These are phyloP conservation scores for Chaetodon trifascialis DNA, from an alignment of 2,113 vertebrate genomes.

Conservation along the genomic window DNA sequence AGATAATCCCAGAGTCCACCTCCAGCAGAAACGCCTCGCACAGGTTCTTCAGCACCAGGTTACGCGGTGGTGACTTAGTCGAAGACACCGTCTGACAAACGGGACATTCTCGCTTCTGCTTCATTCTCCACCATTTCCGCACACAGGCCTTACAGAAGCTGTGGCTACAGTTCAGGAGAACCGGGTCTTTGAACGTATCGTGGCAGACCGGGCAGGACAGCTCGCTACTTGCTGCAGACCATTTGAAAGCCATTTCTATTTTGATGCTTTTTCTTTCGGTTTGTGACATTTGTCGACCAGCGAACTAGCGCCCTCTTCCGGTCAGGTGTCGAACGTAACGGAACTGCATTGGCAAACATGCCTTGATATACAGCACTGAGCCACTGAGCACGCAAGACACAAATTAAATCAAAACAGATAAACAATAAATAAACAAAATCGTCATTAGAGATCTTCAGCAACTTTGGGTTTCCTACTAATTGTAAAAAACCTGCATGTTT, in stretches of 20 bases:
- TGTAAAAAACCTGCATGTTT: too few species aligned
- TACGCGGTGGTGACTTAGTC: rapidly evolving
- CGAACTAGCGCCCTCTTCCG: not conserved
- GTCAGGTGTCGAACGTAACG: too few species aligned
- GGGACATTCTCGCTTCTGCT: rapidly evolving
- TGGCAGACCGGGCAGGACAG: constrained; percentile 24
- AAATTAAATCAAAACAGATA: too few species aligned
- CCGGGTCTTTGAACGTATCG: not conserved
- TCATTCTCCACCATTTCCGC: not conserved
- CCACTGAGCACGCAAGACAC: too few species aligned
- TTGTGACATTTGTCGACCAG: not conserved
- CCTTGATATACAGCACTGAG: too few species aligned
- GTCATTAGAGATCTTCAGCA: too few species aligned
- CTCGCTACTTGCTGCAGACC: not conserved
- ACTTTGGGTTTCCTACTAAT: too few species aligned
- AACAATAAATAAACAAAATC: too few species aligned
- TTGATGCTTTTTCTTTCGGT: not conserved
- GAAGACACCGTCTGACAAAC: not conserved
- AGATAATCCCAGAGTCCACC: not conserved
- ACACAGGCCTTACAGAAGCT: constrained; percentile 12
- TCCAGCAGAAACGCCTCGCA: not conserved
- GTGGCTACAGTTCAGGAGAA: constrained; percentile 15
- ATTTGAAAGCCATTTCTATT: not conserved
- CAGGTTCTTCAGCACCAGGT: constrained; percentile 17
- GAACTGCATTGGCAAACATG: too few species aligned